These are phyloP conservation scores for Saturnia pavonia DNA, from an alignment of 2,888 invertebrate species.

Conservation along the genomic window DNA sequence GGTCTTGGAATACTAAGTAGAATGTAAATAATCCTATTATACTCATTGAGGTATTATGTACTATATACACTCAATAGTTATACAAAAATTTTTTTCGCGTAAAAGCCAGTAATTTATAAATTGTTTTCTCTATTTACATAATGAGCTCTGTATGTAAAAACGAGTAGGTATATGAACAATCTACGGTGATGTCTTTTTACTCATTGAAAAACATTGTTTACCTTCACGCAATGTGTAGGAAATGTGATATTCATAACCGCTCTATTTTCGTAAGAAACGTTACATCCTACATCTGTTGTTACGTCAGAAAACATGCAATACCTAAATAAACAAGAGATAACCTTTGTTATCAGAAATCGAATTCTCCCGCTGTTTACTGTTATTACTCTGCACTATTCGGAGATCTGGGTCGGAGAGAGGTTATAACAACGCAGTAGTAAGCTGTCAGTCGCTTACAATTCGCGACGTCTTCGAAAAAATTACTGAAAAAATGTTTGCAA, in stretches of 20 bases:
- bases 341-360: conserved; percentile 70
- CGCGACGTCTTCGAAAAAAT: conserved; percentile 31
- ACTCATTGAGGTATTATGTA: too few species aligned
- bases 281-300: conserved; percentile 31
- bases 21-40: too few species aligned
- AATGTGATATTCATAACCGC: neutral
- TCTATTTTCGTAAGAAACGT: neutral
- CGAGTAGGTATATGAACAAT: too few species aligned
- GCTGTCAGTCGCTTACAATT: conserved; percentile 52
- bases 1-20: too few species aligned
- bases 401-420: conserved; percentile 14
- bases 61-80: too few species aligned
- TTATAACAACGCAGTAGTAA: conserved; percentile 20
- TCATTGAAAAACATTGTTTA: neutral
- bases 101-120: too few species aligned
- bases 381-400: conserved; percentile 23
- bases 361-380: conserved; percentile 71
- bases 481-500: conserved; percentile 60
- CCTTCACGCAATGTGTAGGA: neutral
- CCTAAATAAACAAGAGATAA: conserved; percentile 53
- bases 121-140: too few species aligned
- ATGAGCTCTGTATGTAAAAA: too few species aligned
- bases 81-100: too few species aligned
- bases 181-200: too few species aligned
- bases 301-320: conserved; percentile 50